Conservation (phyloP, 1,140 invertebrate species). For the Hetaerina americana region DNA sequence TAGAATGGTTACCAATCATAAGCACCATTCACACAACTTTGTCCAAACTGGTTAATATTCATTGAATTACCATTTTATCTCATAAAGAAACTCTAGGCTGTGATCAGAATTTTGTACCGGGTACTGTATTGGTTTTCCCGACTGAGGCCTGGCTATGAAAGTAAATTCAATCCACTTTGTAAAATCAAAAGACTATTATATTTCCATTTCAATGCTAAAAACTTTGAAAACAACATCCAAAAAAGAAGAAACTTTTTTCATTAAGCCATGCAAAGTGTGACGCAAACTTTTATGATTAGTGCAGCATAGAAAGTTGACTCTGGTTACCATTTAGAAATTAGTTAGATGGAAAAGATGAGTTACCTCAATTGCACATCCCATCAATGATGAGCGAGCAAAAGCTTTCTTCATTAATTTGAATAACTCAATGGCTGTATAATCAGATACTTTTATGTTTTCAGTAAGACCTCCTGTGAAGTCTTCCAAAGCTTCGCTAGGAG, state of each 20-base stretch:
- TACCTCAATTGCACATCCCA: constrained; percentile 58
- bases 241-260: not conserved
- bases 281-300: not conserved
- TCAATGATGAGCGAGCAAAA: constrained; percentile 44
- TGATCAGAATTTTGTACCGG: too few species aligned
- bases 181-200: not conserved
- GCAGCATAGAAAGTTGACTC: not conserved
- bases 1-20: too few species aligned
- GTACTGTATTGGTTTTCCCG: not conserved
- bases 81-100: too few species aligned
- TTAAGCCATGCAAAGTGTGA: not conserved
- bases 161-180: too few species aligned
- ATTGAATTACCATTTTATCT: too few species aligned
- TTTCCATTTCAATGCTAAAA: not conserved
- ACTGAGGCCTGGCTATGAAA: not conserved
- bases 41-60: too few species aligned
- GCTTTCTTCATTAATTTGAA: constrained; percentile 46
- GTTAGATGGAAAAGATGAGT: not conserved
- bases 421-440: constrained; percentile 30
- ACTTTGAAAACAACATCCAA: not conserved
- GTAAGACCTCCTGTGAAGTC: constrained; percentile 62
- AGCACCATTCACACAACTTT: too few species aligned
- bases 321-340: not conserved
- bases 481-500: constrained; percentile 52
- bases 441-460: constrained; percentile 35